Evolutionary conservation across 2,113 vertebrate species (phyloP), one percentile per base, ranked within the genome.

Genomic region (Pluvialis apricaria): DNA sequence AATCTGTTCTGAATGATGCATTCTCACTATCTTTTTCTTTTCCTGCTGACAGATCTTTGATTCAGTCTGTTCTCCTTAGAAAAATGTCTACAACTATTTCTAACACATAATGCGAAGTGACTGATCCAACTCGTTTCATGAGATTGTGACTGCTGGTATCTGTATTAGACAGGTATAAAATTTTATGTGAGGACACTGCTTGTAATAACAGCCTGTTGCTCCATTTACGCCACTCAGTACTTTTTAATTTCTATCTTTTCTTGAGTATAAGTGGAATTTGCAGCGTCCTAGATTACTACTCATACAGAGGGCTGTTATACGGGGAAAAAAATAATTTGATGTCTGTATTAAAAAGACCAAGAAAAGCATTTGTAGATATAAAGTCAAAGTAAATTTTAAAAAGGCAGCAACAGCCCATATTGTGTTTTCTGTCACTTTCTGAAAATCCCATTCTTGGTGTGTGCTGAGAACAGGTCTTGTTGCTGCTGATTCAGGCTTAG

Each of bases 351-450:
- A 64, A 71, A 82, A 42, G 24, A 32, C 11, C 29, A 10, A 40
- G n/a, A 47, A 60, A 82, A 68, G 13, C 28, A 69, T 47, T 83
- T 82, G 77, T 87, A 62, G 52, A 77, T 88, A 88, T 73, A 9
- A 90, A 92, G 83, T 94, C 69, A 51, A 86, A 94, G 92, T 88
- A 44, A 57, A 16, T 92, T 94, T 86, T 92, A 21, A 88, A 93
- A 86, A 88, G 82, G 85, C 78, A 84, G 61, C 44, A 95, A 79
- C 80, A 95, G 73, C 54, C 91, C 90, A 85, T 90, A 90, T 91
- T 96, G 81, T 92, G 82, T 94, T 96, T 96, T 84, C 92, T 96
- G 88, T 90, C 94, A 86, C 92, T 94, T 94, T 73, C 81, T 90
- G 84, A 92, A 93, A 86, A 89, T 69, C 60, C 24, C 71, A 28